A percentile compares a stretch with the other conserved stretches of the same genome.
Conservation (phyloP, 2,888 invertebrate genomes). For the Acleris laterana region DNA sequence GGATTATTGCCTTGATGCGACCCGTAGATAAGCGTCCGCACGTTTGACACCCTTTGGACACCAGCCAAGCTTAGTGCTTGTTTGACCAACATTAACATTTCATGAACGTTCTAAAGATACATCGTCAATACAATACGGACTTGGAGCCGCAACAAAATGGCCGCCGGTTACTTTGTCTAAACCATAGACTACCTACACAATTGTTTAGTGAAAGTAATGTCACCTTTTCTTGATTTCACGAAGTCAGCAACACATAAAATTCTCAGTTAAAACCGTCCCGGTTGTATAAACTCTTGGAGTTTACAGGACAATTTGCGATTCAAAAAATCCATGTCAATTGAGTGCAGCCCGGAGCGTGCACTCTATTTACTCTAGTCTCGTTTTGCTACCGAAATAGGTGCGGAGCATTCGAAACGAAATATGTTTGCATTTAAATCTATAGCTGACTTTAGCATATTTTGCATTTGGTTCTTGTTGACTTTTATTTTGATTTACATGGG, state of each 20-base stretch:
- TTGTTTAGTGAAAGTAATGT: too few species aligned
- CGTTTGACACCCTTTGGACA: constrained; percentile 14
- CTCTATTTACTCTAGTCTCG: constrained; percentile 8
- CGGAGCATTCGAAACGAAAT: neutral
- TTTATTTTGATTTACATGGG: too few species aligned
- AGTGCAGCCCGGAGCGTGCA: constrained; percentile 7
- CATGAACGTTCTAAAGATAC: constrained; percentile 17
- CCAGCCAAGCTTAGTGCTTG: constrained; percentile 4
- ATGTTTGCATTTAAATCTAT: neutral
- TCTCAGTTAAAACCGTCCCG: neutral
- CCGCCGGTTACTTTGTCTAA: too few species aligned
- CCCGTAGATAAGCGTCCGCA: constrained; percentile 21
- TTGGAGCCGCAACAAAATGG: neutral
- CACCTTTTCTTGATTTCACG: too few species aligned
- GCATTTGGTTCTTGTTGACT: too few species aligned
- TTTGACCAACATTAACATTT: constrained; percentile 24
- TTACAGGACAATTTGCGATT: constrained; percentile 11
- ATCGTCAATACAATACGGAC: constrained; percentile 6
- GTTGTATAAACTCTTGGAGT: constrained; percentile 5
- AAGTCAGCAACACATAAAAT: constrained; percentile 1
- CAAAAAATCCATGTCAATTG: constrained; percentile 16
- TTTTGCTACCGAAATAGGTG: neutral
- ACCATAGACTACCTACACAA: too few species aligned
- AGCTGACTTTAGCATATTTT: too few species aligned
- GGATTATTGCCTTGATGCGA: constrained; percentile 27